Evolutionary conservation across 2,888 invertebrate species (phyloP).

Genomic region (Agapetus fuscipes): DNA sequence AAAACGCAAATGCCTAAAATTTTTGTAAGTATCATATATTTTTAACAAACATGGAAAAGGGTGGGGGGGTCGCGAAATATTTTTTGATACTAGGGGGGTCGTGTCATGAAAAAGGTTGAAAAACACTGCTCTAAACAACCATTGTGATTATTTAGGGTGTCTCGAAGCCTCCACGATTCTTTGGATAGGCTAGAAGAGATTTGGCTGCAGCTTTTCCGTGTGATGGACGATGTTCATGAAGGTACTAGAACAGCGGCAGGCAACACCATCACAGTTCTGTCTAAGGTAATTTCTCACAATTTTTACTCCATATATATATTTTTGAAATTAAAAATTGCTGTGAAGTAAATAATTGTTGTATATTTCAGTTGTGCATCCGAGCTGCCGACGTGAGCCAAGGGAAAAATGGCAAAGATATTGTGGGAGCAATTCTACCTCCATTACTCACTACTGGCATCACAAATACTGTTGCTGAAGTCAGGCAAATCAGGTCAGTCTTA

Average conservation of each 20-base stretch:
- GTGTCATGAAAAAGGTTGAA: no score
- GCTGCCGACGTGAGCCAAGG: slow-evolving; percentile 61
- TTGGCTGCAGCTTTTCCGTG: slow-evolving; percentile 78
- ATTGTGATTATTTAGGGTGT: no score
- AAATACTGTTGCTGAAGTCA: slow-evolving; percentile 68
- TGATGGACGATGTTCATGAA: slow-evolving; percentile 93
- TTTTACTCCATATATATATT: slow-evolving; percentile 5
- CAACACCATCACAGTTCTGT: slow-evolving; percentile 58
- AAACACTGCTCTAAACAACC: no score
- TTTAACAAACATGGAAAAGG: no score
- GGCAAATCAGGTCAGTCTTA: slow-evolving; percentile 56
- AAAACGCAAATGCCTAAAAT: no score
- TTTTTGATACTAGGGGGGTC: no score
- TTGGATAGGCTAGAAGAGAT: slow-evolving; percentile 45
- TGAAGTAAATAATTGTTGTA: no score
- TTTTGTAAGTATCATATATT: no score
- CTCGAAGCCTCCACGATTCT: slow-evolving; percentile 12
- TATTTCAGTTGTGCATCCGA: slow-evolving; percentile 56
- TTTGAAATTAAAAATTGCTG: background rate
- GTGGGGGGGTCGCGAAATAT: no score
- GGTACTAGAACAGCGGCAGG: slow-evolving; percentile 69
- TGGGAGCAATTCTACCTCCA: slow-evolving; percentile 68
- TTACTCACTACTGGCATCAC: slow-evolving; percentile 71
- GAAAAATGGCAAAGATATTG: slow-evolving; percentile 61
- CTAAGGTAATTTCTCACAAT: slow-evolving; percentile 48